Evolutionary conservation across 2,888 invertebrate genomes (phyloP).

Genomic region (Clivina fossor): DNA sequence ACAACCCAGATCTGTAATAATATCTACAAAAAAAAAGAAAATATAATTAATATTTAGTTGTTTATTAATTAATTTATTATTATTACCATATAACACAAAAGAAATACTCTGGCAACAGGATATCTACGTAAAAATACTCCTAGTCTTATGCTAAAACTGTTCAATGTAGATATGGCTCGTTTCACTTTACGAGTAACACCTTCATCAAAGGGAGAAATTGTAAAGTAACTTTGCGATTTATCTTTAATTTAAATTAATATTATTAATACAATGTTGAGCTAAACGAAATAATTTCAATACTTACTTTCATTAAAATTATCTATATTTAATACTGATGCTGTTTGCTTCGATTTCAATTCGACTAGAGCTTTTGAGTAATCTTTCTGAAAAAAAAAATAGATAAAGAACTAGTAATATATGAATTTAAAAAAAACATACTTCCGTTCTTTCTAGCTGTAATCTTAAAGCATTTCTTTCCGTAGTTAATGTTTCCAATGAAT

Average conservation of each 20-base stretch:
- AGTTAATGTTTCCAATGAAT: constrained; percentile 76
- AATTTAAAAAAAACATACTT: constrained; percentile 58
- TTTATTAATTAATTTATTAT: constrained; percentile 1
- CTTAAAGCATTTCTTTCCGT: constrained; percentile 84
- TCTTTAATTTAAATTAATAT: constrained; percentile 49
- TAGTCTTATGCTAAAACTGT: constrained; percentile 75
- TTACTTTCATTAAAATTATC: constrained; percentile 70
- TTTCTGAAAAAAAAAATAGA: constrained; percentile 53
- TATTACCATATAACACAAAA: constrained; percentile 79
- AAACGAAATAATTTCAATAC: constrained; percentile 24
- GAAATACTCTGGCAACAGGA: constrained; percentile 78
- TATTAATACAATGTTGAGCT: background rate
- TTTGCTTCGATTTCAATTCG: constrained; percentile 57
- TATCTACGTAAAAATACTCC: constrained; percentile 80
- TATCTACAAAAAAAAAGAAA: constrained; percentile 56
- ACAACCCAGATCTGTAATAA: constrained; percentile 82
- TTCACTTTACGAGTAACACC: constrained; percentile 74
- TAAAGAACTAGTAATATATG: constrained; percentile 20
- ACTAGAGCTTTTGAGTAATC: constrained; percentile 62
- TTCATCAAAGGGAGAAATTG: constrained; percentile 75
- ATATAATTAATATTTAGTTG: constrained; percentile 5
- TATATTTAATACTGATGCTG: constrained; percentile 59
- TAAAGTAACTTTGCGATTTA: constrained; percentile 69
- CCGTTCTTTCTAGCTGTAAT: constrained; percentile 79
- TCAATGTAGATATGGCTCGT: constrained; percentile 73